Base-by-base conservation (phyloP, 2,888 invertebrate species). In the Apoda limacodes region DNA sequence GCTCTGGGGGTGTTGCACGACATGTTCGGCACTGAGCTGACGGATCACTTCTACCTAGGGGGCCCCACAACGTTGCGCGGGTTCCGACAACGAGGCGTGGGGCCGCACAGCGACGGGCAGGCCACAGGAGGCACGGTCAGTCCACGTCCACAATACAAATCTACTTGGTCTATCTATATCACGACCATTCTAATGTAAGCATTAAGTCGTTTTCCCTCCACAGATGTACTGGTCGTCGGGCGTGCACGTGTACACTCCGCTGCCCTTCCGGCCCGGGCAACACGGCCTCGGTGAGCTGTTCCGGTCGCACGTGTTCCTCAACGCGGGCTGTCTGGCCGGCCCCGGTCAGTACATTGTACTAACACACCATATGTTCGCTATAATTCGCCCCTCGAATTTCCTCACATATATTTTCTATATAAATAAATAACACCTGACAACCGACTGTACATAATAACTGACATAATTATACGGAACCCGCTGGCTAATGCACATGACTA, bases 21-120 rank as follows among this genome's bases (percentile, higher is more conserved):
- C 38, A 78, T 87, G 35, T 83, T 81, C 54, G 86, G 88, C 27
- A 84, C 84, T 24, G 84, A 81, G 42, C 76, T 90, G 37, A 82
- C 86, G 15, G 93, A 94, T 63, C 83, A 87, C 48, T 92, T 91
- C 74, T 94, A 88, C 70, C 76, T 95, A 25, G 98, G 98, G 3
- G 98, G 98, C 0, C 94, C 98, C 2, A 75, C 92, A 40, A 88
- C 90, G 22, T 56, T 98, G 13, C 82, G 98, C 41, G 98, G 98
- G 9, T 98, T 98, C 68, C 85, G 87, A 33, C 85, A 87, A 66
- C 84, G 92, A 41, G 93, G 95, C n/a, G 88, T 91, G 13, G 96
- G 96, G 0, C 93, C 95, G 0, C 89, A 91, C 39, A 68, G 83
- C 15, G 92, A 95, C 42, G 89, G 89, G 30, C 87, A 86, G 51